phyloP scores from a whole-genome alignment of 2,797 vertebrate genomes.

The Cynodonichthys magdalenae region DNA sequence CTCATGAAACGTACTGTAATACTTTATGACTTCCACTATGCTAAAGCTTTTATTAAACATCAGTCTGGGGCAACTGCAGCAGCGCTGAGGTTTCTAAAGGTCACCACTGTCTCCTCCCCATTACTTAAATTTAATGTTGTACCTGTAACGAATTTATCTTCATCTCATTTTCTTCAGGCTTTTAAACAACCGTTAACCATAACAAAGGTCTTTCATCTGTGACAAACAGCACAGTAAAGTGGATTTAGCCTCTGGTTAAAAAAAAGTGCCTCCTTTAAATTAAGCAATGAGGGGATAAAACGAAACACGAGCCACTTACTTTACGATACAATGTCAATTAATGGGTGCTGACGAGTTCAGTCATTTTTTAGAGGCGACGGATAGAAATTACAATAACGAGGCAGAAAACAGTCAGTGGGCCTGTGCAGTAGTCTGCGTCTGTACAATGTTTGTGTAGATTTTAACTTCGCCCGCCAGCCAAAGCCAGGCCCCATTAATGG shows the following conservation, averaged over 20 bases:
- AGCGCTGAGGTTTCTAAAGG: slow-evolving; percentile 11
- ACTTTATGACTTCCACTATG: neutral
- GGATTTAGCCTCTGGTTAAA: slow-evolving; percentile 45
- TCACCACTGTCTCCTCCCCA: slow-evolving; percentile 3
- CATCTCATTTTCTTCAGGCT: slow-evolving; percentile 50
- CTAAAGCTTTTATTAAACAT: neutral
- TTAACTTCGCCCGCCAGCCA: slow-evolving; percentile 33
- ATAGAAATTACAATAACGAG: slow-evolving; percentile 70
- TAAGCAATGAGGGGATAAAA: slow-evolving; percentile 48
- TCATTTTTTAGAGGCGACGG: slow-evolving; percentile 63
- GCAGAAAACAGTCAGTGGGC: slow-evolving; percentile 41
- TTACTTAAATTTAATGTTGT: neutral
- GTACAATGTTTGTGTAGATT: slow-evolving; percentile 14
- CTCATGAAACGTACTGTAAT: neutral
- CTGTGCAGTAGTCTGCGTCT: slow-evolving; percentile 4
- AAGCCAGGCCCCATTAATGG: slow-evolving; percentile 48
- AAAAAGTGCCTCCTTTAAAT: slow-evolving; percentile 43
- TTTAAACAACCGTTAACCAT: slow-evolving; percentile 46
- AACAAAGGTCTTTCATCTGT: slow-evolving; percentile 50
- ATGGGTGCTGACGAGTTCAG: slow-evolving; percentile 68
- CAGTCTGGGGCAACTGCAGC: slow-evolving; percentile 5
- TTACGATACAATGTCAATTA: slow-evolving; percentile 67
- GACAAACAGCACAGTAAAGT: slow-evolving; percentile 47
- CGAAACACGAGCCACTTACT: slow-evolving; percentile 51
- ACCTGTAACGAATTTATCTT: slow-evolving; percentile 54